Conservation (phyloP, 2,888 invertebrate species). For the Blastobasis adustella region DNA sequence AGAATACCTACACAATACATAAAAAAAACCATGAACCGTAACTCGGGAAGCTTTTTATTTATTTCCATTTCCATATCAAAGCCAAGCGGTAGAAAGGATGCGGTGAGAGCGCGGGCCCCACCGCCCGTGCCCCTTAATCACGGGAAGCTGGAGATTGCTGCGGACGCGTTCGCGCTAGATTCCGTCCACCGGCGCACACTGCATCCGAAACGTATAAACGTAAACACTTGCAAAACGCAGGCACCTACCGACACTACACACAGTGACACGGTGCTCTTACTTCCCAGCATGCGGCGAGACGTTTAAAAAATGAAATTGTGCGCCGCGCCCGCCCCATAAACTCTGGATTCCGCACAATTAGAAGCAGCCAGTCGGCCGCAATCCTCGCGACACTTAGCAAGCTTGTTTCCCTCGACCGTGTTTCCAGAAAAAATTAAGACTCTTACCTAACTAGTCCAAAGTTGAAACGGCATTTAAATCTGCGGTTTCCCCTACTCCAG, state of each 20-base stretch:
- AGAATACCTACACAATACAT: background rate
- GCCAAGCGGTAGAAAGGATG: conserved; percentile 6
- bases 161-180: background rate
- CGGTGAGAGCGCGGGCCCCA: conserved; percentile 17
- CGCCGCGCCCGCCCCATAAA: background rate
- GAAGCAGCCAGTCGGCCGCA: conserved; percentile 2
- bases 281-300: background rate
- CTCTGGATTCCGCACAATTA: conserved; percentile 3
- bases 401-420: conserved; percentile 11
- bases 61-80: background rate
- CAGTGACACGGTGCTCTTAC: too few relatives aligned
- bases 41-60: background rate
- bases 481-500: too few relatives aligned
- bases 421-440: background rate
- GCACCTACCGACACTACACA: too few relatives aligned
- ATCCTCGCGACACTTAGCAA: conserved; percentile 12
- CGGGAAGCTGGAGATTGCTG: conserved; percentile 28
- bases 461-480: too few relatives aligned
- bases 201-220: conserved; percentile 6
- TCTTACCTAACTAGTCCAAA: too few relatives aligned
- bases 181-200: background rate
- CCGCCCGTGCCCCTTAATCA: conserved; percentile 23
- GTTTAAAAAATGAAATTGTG: background rate
- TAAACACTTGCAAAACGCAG: too few relatives aligned
- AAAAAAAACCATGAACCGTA: background rate